Conservation (phyloP, 2,113 vertebrate genomes). For the Cryptoleucopteryx plumbea region DNA sequence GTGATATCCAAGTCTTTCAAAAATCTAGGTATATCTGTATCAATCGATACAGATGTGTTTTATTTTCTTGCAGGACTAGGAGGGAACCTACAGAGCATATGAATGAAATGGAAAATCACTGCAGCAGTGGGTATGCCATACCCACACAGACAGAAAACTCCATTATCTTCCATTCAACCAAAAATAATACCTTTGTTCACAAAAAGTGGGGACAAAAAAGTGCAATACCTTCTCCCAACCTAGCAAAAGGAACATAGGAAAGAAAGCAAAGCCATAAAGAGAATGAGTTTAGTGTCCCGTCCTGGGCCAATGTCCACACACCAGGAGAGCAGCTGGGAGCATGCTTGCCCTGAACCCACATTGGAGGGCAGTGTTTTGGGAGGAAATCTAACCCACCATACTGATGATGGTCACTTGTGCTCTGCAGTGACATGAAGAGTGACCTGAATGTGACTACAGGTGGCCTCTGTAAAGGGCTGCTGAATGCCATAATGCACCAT, state of each 20-base stretch:
- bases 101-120: constrained; percentile 25
- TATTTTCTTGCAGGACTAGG: not conserved
- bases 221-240: not conserved
- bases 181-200: not conserved
- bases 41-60: not conserved
- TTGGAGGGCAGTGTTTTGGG: not conserved
- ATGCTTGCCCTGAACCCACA: fast-evolving
- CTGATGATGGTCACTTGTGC: not conserved
- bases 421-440: not conserved
- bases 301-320: not conserved
- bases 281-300: not conserved
- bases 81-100: not conserved
- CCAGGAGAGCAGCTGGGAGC: not conserved
- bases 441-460: not conserved
- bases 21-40: not conserved
- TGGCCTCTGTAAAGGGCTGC: not conserved
- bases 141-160: not conserved
- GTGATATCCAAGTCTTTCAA: not conserved
- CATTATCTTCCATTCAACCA: not conserved
- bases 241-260: not conserved
- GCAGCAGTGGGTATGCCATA: not conserved
- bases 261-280: not conserved
- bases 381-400: not conserved
- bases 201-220: not conserved
- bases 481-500: fast-evolving